Conservation (phyloP, 2,888 invertebrate species). For the Microctonus aethiopoides region DNA sequence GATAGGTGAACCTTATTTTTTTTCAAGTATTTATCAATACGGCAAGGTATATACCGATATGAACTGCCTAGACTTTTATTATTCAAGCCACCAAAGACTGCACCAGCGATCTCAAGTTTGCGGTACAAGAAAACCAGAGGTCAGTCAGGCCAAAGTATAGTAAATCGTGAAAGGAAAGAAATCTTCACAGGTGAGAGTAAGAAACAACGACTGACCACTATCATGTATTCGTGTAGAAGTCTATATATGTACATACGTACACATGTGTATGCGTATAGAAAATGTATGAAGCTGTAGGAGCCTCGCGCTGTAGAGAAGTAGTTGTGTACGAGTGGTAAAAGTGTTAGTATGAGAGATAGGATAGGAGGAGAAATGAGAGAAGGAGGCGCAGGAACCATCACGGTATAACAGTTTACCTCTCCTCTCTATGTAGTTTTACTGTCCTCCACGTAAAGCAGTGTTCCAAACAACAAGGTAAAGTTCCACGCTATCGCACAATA, state of each 20-base stretch:
- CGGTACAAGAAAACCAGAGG: not conserved
- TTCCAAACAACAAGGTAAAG: slow-evolving; percentile 37
- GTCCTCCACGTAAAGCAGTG: not conserved
- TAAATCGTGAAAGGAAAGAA: not conserved
- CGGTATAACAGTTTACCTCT: slow-evolving; percentile 16
- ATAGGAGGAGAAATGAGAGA: slow-evolving; percentile 21
- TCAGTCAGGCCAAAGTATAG: not conserved
- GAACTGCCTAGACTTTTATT: no score
- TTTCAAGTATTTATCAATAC: no score
- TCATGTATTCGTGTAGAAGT: not conserved
- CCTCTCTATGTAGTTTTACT: slow-evolving; percentile 11
- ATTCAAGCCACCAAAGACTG: no score
- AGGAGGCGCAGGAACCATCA: slow-evolving; percentile 28
- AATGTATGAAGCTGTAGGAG: not conserved
- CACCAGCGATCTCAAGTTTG: no score
- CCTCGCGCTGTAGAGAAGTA: not conserved
- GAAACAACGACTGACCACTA: not conserved
- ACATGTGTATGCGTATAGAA: no score
- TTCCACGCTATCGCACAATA: slow-evolving; percentile 32
- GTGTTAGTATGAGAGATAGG: not conserved
- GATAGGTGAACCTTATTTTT: no score
- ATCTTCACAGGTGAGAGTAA: not conserved
- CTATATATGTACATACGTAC: not conserved
- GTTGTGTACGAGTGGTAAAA: slow-evolving; percentile 20
- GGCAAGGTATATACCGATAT: no score